phyloP scores from a whole-genome alignment of 2,113 vertebrate genomes.

The Aviceda subcristata region DNA sequence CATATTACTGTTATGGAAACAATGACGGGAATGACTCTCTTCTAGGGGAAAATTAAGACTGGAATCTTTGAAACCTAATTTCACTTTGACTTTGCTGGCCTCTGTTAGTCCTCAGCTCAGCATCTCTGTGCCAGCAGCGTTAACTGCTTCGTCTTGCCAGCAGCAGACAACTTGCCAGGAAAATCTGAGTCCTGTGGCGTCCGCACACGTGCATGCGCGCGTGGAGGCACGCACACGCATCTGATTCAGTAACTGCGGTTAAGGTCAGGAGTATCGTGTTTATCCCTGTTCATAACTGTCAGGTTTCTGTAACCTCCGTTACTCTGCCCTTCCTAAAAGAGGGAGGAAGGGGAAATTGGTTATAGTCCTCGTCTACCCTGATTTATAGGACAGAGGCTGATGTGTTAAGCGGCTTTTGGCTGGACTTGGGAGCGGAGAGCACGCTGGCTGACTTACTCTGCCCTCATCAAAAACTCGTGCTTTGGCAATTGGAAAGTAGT shows the following conservation, averaged over 20 bases:
- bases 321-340: background rate
- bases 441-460: background rate
- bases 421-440: background rate
- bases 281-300: slow-evolving; percentile 24
- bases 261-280: slow-evolving; percentile 18
- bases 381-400: slow-evolving; percentile 38
- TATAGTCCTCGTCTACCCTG: background rate
- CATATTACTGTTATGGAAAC: slow-evolving; percentile 21
- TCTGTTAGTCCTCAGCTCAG: background rate
- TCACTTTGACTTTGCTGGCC: slow-evolving; percentile 34
- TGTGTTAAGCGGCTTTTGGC: slow-evolving; percentile 1
- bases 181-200: slow-evolving; percentile 30
- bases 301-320: slow-evolving; percentile 28
- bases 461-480: slow-evolving; percentile 8
- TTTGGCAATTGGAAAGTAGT: slow-evolving; percentile 5
- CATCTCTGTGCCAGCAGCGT: slow-evolving; percentile 14
- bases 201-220: background rate
- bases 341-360: background rate
- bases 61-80: slow-evolving; percentile 43
- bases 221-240: background rate
- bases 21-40: slow-evolving; percentile 4
- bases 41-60: background rate
- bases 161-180: slow-evolving; percentile 42
- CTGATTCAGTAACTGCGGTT: background rate
- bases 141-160: slow-evolving; percentile 29